A percentile compares a stretch with the other conserved stretches of the same genome.
These are phyloP conservation scores for Apotomis turbidana DNA, from an alignment of 2,888 invertebrate genomes.

Conservation along the genomic window DNA sequence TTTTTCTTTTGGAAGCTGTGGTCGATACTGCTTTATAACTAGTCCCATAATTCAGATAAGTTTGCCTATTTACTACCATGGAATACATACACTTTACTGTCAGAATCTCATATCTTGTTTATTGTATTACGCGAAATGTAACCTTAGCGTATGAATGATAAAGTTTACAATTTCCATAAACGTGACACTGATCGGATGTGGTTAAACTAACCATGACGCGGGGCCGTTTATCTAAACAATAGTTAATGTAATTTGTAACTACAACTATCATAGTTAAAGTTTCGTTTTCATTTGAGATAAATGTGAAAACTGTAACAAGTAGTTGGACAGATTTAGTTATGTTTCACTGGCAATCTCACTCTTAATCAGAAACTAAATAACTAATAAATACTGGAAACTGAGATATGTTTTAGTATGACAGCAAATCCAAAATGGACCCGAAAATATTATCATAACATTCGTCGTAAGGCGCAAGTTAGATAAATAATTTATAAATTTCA, in stretches of 20 bases:
- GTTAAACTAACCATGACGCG: not conserved
- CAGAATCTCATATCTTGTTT: constrained; percentile 1
- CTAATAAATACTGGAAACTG: no score
- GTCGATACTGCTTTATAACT: constrained; percentile 8
- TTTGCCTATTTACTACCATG: constrained; percentile 38
- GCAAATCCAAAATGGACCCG: not conserved
- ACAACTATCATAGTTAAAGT: constrained; percentile 17
- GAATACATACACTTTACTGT: constrained; percentile 15
- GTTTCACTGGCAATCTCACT: not conserved
- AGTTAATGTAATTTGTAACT: constrained; percentile 27
- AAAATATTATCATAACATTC: not conserved
- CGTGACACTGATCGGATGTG: not conserved
- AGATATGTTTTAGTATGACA: no score
- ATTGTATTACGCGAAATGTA: not conserved
- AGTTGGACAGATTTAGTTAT: not conserved
- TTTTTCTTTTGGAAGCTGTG: not conserved
- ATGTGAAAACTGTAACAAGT: not conserved
- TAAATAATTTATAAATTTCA: not conserved
- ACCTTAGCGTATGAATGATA: not conserved
- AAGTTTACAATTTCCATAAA: not conserved
- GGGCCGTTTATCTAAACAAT: constrained; percentile 35
- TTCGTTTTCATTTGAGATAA: constrained; percentile 12
- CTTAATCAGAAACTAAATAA: not conserved
- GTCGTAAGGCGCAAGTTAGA: no score
- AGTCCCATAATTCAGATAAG: constrained; percentile 35